phyloP scores from a whole-genome alignment of 1,140 invertebrate genomes.

The Heliconius hermathena region DNA sequence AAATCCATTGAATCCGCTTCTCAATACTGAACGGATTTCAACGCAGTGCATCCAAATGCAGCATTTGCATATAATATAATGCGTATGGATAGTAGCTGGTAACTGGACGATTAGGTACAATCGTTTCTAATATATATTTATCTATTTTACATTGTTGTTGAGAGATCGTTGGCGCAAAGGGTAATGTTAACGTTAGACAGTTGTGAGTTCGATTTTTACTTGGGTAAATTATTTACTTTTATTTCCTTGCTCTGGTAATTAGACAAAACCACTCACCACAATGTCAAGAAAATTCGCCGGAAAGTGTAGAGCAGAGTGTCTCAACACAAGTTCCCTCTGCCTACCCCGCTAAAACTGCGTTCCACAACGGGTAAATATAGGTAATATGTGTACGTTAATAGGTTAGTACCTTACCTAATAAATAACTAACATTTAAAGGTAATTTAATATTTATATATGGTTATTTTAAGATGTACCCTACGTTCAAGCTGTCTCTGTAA shows the following conservation, averaged over 20 bases:
- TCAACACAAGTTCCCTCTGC: no score
- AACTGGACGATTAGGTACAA: neutral
- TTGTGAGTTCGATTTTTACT: no score
- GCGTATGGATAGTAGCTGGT: neutral
- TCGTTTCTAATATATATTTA: neutral
- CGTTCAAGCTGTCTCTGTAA: neutral
- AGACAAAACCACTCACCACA: no score
- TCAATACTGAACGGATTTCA: neutral
- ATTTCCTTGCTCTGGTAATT: no score
- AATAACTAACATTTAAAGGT: slow-evolving; percentile 7
- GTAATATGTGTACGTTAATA: no score
- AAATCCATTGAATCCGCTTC: neutral
- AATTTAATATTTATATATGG: neutral
- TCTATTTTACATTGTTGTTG: neutral
- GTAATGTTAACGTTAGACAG: no score
- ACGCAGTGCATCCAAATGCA: neutral
- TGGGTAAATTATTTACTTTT: no score
- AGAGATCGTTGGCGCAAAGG: no score
- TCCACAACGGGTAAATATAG: no score
- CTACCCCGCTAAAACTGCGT: no score
- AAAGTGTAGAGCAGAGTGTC: no score
- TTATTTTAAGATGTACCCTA: neutral
- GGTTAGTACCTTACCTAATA: neutral
- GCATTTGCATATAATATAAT: neutral
- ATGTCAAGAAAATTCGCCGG: no score